Evolutionary conservation across 2,888 invertebrate species (phyloP), one percentile per base, ranked within the genome.

Genomic region (Apamea monoglypha): DNA sequence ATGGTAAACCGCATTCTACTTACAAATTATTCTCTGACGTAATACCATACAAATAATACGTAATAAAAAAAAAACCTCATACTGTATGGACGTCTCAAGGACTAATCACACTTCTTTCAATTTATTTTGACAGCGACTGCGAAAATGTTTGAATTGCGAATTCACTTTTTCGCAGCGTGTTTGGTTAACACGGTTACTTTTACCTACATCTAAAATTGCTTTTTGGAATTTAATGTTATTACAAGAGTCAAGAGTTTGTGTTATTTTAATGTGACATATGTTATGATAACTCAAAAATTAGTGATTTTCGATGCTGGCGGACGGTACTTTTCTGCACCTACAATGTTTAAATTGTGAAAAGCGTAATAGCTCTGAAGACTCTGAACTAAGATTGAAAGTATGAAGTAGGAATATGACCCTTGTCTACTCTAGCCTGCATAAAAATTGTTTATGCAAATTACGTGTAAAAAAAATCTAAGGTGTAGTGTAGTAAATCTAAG

Each of bases 1-100:
- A 90, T 78, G 90, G 88, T 71, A 87, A 90, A 88, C 89, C 84
- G 79, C 89, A 89, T 86, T 84, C 76, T 76, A 70, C 64, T 63
- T 59, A 73, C n/a, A 73, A 71, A 75, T 40, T 14, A 76, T 67
- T 77, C n/a, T 70, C 68, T 86, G 86, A 86, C 88, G 86, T 86
- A 85, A 86, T 78, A 74, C 64, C 10, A 32, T 53, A 74, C 77
- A 69, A 78, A 72, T 71, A 29, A 66, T 77, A 68, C 50, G 72
- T 61, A 73, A 76, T 59, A 67, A 69, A 64, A 47, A 44, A 77
- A 74, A 63, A 78, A 64, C 50, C 63, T 66, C n/a, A 64, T 40
- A 18, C 7, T 61, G 21, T 64, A 74, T 78, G 29, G 16, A 68
- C 40, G 47, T 56, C 16, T 66, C 32, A 82, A 72, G 71, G 56